These are phyloP conservation scores for Lamprotornis superbus DNA, from an alignment of 2,113 vertebrate genomes.

Conservation along the genomic window DNA sequence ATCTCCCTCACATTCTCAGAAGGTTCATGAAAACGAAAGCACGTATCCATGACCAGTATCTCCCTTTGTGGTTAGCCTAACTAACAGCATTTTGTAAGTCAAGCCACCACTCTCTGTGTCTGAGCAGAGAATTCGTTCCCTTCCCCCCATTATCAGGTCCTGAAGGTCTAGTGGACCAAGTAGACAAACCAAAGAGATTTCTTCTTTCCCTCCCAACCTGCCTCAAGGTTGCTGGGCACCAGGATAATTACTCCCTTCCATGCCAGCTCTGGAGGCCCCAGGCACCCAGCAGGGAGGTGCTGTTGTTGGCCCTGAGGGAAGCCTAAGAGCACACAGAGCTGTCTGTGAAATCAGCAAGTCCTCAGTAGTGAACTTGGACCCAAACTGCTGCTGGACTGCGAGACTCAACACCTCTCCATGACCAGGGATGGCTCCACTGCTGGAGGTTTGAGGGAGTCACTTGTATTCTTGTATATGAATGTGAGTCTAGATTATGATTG, in stretches of 20 bases:
- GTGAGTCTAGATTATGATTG: background rate
- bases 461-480: background rate
- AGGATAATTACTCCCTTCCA: background rate
- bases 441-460: background rate
- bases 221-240: background rate
- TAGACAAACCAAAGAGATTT: background rate
- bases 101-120: background rate
- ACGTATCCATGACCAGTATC: accelerated
- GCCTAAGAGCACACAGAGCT: background rate
- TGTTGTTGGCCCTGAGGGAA: background rate
- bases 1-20: background rate
- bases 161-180: background rate
- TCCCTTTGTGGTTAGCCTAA: background rate
- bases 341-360: background rate
- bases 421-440: background rate
- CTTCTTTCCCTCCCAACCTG: background rate
- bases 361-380: background rate
- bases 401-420: background rate
- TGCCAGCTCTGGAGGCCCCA: background rate
- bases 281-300: accelerated
- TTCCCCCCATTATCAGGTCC: background rate
- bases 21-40: background rate
- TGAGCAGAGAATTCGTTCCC: background rate
- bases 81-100: background rate
- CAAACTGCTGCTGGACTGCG: background rate